Conservation (phyloP, 2,888 invertebrate species). For the Girardia tigrina region DNA sequence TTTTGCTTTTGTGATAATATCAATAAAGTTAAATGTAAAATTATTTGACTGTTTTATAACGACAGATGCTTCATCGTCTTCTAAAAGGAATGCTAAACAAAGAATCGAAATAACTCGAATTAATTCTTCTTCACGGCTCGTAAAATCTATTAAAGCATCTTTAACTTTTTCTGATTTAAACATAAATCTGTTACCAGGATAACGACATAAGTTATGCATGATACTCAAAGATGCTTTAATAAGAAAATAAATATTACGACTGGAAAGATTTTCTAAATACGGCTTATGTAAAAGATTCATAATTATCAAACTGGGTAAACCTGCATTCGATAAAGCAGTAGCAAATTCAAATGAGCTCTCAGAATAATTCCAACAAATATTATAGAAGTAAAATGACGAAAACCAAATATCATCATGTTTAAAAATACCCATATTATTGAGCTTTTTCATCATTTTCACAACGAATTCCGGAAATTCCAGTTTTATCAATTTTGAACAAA, state of each 20-base stretch:
- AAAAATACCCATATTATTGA: conserved; percentile 46
- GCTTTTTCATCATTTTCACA: conserved; percentile 43
- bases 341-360: conserved; percentile 43
- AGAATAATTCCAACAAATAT: conserved; percentile 46
- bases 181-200: conserved; percentile 41
- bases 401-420: conserved; percentile 48
- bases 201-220: conserved; percentile 44
- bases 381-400: conserved; percentile 45
- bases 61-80: conserved; percentile 27
- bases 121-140: conserved; percentile 42
- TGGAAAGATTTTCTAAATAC: conserved; percentile 44
- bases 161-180: conserved; percentile 41
- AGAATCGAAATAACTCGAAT: conserved; percentile 43
- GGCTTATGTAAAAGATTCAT: conserved; percentile 45
- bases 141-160: conserved; percentile 28
- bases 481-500: conserved; percentile 10
- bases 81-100: conserved; percentile 41
- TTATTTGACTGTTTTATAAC: neutral
- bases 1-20: conserved; percentile 4
- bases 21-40: conserved; percentile 12
- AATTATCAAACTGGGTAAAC: conserved; percentile 42
- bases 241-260: conserved; percentile 40
- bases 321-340: conserved; percentile 41
- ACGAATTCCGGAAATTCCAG: conserved; percentile 37
- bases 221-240: conserved; percentile 42